Evolutionary conservation across 2,797 vertebrate species (phyloP).

Genomic region (Zalophus californianus): DNA sequence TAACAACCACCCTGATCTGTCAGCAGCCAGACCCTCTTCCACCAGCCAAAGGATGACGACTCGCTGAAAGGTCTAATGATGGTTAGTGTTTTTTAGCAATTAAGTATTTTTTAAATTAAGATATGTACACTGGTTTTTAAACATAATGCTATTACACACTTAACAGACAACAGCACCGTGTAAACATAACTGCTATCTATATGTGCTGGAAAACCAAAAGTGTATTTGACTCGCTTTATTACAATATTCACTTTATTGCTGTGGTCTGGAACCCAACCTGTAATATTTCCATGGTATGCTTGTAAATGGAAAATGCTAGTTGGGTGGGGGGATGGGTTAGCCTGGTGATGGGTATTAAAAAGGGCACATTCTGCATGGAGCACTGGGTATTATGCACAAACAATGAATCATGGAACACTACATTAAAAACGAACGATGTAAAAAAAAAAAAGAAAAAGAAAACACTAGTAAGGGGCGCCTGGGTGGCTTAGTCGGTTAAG

Average conservation of each 20-base stretch:
- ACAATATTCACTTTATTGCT: background rate
- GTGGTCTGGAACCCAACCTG: background rate
- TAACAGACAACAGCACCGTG: background rate
- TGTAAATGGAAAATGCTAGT: background rate
- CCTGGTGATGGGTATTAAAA: too few species aligned
- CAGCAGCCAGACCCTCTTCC: background rate
- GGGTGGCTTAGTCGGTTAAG: too few species aligned
- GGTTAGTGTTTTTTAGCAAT: background rate
- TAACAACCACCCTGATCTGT: too few species aligned
- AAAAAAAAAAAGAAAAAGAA: too few species aligned
- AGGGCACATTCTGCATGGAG: too few species aligned
- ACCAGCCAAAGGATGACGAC: background rate
- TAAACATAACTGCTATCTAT: background rate
- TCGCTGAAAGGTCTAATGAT: background rate
- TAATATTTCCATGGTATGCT: background rate
- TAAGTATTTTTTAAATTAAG: background rate
- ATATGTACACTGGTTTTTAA: background rate
- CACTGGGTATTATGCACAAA: too few species aligned
- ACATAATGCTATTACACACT: background rate
- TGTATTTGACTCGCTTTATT: background rate
- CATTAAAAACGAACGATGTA: too few species aligned
- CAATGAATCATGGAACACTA: too few species aligned
- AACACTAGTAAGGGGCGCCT: background rate
- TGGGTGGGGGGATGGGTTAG: too few species aligned
- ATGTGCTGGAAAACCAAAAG: background rate